Evolutionary conservation across 2,797 vertebrate genomes (phyloP), one percentile per base, ranked within the genome.

Genomic region (Dryobates pubescens): DNA sequence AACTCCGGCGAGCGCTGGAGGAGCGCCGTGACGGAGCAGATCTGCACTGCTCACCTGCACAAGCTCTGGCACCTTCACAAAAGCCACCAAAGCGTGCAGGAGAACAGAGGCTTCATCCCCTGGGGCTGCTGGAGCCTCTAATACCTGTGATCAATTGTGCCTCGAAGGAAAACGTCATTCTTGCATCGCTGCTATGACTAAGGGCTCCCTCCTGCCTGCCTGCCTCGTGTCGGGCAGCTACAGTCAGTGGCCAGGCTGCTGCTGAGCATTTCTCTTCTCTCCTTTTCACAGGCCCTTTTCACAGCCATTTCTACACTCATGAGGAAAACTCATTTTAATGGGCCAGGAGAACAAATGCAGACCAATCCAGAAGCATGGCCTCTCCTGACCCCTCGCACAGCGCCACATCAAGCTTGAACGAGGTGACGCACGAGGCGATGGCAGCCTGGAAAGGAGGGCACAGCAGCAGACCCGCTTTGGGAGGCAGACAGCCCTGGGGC

Each of bases 341-440:
- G 82, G 20, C 22, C 69, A 51, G 1, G 10, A 86, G 82, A 69
- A 80, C 18, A 78, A 58, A 89, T 0, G n/a, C 3, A 59, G 84
- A 85, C 59, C 53, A 72, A 69, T 72, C 63, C 26, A 27, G 92
- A 53, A 92, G 76, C n/a, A 2, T 6, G 53, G 43, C 91, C 85
- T 65, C 87, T 78, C 79, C 80, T 88, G 82, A 64, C 59, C 90
- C 27, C 3, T 8, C 47, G 68, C 69, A 36, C 34, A 22, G 80
- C 0, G 26, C 49, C 75, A 36, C 49, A 38, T 17, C 20, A 7
- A 61, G 88, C 64, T 32, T 3, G 6, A 69, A 19, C 10, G 53
- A 23, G 0, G 2, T 7, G 47, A 67, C 0, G 3, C 54, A 43
- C 41, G 15, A 13, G 0, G 11, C 1, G 26, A 19, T 67, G 87